Conservation (phyloP, 2,888 invertebrate species). For the Spisula solida region DNA sequence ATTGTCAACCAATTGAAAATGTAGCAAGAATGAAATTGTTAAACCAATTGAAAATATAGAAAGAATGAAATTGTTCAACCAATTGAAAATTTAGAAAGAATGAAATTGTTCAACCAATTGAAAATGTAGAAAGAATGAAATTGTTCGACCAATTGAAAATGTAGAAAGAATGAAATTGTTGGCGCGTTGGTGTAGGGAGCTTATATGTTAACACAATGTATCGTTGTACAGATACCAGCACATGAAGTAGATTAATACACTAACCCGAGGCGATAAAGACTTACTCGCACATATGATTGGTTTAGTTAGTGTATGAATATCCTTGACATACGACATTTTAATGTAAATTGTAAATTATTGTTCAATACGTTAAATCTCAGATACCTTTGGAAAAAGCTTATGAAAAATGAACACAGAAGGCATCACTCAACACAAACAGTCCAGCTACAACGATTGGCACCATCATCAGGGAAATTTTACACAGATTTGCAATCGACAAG, state of each 20-base stretch:
- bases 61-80: not conserved
- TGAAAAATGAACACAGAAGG: too few species aligned
- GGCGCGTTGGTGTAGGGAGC: conserved; percentile 13
- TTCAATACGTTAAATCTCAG: not conserved
- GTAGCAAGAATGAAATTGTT: not conserved
- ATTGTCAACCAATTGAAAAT: not conserved
- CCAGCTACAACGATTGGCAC: too few species aligned
- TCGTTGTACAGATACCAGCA: not conserved
- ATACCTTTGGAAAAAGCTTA: not conserved
- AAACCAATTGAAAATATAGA: not conserved
- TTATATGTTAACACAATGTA: not conserved
- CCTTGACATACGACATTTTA: not conserved
- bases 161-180: not conserved
- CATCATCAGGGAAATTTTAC: too few species aligned
- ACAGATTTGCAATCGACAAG: not conserved
- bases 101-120: too few species aligned
- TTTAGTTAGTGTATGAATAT: not conserved
- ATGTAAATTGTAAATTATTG: not conserved
- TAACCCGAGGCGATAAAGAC: not conserved
- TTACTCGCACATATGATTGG: not conserved
- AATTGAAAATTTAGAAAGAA: not conserved
- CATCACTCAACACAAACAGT: not conserved
- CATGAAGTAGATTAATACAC: not conserved
- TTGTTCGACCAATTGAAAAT: not conserved
- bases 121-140: too few species aligned